A percentile compares a stretch with the other conserved stretches of the same genome.
phyloP scores from a whole-genome alignment of 2,113 vertebrate species.

The Phaethornis superciliosus region DNA sequence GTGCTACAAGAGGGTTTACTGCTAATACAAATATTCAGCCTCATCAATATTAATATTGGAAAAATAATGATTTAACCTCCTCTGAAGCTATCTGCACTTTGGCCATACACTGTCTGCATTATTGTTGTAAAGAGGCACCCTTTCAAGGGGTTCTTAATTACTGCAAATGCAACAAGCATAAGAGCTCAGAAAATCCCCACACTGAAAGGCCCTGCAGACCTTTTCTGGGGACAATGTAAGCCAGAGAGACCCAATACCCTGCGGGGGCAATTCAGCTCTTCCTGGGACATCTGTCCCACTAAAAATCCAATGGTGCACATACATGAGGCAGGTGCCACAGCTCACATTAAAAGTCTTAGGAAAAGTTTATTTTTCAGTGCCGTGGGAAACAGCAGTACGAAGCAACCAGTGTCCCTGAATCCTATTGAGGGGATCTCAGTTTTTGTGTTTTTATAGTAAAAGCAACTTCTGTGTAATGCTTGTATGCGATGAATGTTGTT shows the following conservation, averaged over 20 bases:
- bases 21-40: background rate
- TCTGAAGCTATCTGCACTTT: slow-evolving; percentile 19
- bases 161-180: background rate
- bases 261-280: background rate
- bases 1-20: background rate
- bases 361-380: background rate
- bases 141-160: slow-evolving; percentile 26
- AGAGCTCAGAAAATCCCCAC: background rate
- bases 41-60: slow-evolving; percentile 39
- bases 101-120: background rate
- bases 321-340: background rate
- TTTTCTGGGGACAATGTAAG: background rate
- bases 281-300: background rate
- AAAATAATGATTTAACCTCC: slow-evolving; percentile 15
- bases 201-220: background rate
- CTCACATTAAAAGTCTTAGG: background rate
- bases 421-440: background rate
- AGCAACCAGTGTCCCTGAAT: background rate
- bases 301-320: background rate
- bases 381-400: background rate
- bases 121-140: background rate
- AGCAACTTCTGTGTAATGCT: background rate
- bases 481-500: rapidly evolving
- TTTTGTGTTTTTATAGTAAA: background rate
- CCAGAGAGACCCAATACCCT: background rate